These are phyloP conservation scores for Rhincodon typus DNA, from an alignment of 2,797 vertebrate genomes.

Conservation along the genomic window DNA sequence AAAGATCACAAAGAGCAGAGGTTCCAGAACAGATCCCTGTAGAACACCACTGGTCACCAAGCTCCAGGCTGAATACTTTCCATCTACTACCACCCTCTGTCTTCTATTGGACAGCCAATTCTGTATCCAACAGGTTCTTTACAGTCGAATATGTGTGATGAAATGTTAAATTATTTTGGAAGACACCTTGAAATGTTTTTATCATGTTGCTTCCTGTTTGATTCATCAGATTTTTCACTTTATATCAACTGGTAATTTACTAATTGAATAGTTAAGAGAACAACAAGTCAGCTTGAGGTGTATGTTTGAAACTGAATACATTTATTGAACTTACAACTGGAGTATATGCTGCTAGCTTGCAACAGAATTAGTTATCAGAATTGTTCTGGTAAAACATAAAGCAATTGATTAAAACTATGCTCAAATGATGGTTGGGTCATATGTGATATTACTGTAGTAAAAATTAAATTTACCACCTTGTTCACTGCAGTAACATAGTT, in stretches of 20 bases:
- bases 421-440: neutral
- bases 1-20: too few species aligned
- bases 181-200: neutral
- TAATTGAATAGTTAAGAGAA: neutral
- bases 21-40: too few species aligned
- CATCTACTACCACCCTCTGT: too few species aligned
- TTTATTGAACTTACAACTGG: neutral
- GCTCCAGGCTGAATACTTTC: too few species aligned
- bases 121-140: neutral
- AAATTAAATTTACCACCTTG: too few species aligned
- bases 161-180: neutral
- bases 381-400: neutral
- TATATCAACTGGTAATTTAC: neutral
- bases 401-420: neutral
- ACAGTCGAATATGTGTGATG: neutral
- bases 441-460: neutral
- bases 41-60: too few species aligned
- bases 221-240: neutral
- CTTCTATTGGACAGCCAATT: too few species aligned
- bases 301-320: neutral
- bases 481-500: neutral
- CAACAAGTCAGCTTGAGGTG: neutral
- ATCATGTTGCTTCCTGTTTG: neutral
- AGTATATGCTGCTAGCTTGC: neutral
- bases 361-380: neutral